Evolutionary conservation across 2,113 vertebrate genomes (phyloP), one percentile per base, ranked within the genome.

Genomic region (Malurus alboscapulatus): DNA sequence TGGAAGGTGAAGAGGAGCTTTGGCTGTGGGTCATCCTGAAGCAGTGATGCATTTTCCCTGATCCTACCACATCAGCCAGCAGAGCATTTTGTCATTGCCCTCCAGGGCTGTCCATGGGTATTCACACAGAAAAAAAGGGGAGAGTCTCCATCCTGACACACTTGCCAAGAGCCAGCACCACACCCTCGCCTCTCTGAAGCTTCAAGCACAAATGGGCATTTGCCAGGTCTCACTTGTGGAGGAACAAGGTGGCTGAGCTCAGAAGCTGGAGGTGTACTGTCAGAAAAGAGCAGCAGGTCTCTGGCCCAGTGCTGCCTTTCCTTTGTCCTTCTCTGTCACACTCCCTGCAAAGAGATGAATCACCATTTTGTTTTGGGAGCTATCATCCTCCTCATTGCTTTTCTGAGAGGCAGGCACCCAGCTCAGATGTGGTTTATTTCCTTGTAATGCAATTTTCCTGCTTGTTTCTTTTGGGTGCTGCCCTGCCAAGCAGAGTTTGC

Each of bases 171-270:
- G 14, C 15, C 51, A 25, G n/a, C 0, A 1, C 54, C 29, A 18
- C 61, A 73, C 3, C 53, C 53, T 84, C 0, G 0, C 10, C 15
- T 29, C 48, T 50, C 65, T 5, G 8, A 51, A 42, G 32, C n/a
- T 69, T 17, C 0, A 0, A 25, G 34, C 44, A 58, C 1, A 3
- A 13, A 13, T 5, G 50, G 55, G 45, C 3, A 2, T 42, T 61
- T 36, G 19, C 42, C 38, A 61, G 78, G 47, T 77, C 32, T 72
- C 44, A 1, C 18, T 1, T 44, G 24, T 32, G 40, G 62, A 18
- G 14, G 38, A 77, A 18, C 25, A 59, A 38, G 12, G 50, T 59
- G 57, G 38, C 17, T 44, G 66, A 55, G 20, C 20, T 68, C 71
- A 47, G 71, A 45, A 29, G 10, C 26, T 36, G 17, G 40, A 68